Base-by-base conservation (phyloP, 2,888 invertebrate genomes). In the Mesorhabditis sp. region DNA sequence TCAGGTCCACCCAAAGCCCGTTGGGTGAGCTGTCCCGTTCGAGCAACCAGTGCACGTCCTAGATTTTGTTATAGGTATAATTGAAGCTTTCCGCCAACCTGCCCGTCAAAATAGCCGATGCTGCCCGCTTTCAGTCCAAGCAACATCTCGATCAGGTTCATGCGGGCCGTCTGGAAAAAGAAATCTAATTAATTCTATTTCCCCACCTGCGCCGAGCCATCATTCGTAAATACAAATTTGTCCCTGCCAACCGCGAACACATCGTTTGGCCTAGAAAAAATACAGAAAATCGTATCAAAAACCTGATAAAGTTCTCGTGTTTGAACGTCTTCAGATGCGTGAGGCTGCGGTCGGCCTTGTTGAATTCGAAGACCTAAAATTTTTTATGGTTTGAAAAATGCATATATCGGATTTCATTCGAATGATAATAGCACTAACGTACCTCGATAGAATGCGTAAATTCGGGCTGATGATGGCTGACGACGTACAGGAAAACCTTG, bases 201-300 rank as follows among this genome's bases (percentile, higher is more conserved):
- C 58, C 58, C n/a, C 63, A 28, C 28, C 64, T 70, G 70, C 4
- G 75, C 68, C 6, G 68, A 67, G 7, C 79, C 79, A 64, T 79
- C 79, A 67, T 79, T 79, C 0, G 76, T 74, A 13, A 79, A 62
- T 4, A 79, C 66, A 43, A 79, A 75, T 58, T 69, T 68, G n/a
- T 73, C 74, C 7, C 70, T 71, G 7, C 76, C 75, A 15, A 76
- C 72, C 2, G 77, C 76, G 7, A 67, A 63, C n/a, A 79, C 58
- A 67, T 78, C 75, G 62, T 79, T 79, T 28, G 79, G 79, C 15
- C 76, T 76, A 62, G 65, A 68, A 42, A 41, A 5, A 5, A 42
- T 7, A 15, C 44, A 64, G 44, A n/a, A 42, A 66, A 6, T 2
- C 4, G 4, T 13, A 28, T 5, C 6, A 65, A 66, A 7, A 41